These are phyloP conservation scores for Brachionus asplanchnoidis DNA, from an alignment of 1,140 invertebrate genomes.

Conservation along the genomic window DNA sequence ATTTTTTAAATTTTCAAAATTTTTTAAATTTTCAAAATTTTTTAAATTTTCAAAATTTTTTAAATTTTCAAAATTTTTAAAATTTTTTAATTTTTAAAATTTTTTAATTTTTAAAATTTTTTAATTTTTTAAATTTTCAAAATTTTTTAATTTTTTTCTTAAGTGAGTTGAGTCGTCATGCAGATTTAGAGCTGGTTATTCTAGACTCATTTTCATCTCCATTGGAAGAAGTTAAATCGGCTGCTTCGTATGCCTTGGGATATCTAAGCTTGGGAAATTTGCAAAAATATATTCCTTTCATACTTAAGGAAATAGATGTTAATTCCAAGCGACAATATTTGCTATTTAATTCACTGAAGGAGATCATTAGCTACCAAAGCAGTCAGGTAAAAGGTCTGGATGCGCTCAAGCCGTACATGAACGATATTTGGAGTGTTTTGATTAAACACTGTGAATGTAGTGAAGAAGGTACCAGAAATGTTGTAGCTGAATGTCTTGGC, in stretches of 20 bases:
- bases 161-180: conserved; percentile 76
- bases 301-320: conserved; percentile 83
- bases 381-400: conserved; percentile 32
- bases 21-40: conserved; percentile 36
- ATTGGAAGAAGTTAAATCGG: conserved; percentile 73
- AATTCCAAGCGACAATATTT: conserved; percentile 92
- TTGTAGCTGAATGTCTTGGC: conserved; percentile 94
- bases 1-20: conserved; percentile 43
- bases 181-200: conserved; percentile 57
- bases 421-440: conserved; percentile 58
- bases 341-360: conserved; percentile 89
- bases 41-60: conserved; percentile 42
- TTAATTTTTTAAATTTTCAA: conserved; percentile 26
- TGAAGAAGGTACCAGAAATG: conserved; percentile 94
- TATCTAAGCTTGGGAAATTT: conserved; percentile 91
- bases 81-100: conserved; percentile 43
- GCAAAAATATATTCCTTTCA: conserved; percentile 84
- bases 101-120: conserved; percentile 39
- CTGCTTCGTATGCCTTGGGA: conserved; percentile 90
- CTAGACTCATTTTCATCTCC: conserved; percentile 62
- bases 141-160: conserved; percentile 47
- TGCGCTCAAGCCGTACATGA: conserved; percentile 32
- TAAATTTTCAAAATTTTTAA: no score
- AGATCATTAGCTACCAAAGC: conserved; percentile 62
- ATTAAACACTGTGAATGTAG: conserved; percentile 86